phyloP scores from a whole-genome alignment of 2,888 invertebrate species.

The Xylophagus ater region DNA sequence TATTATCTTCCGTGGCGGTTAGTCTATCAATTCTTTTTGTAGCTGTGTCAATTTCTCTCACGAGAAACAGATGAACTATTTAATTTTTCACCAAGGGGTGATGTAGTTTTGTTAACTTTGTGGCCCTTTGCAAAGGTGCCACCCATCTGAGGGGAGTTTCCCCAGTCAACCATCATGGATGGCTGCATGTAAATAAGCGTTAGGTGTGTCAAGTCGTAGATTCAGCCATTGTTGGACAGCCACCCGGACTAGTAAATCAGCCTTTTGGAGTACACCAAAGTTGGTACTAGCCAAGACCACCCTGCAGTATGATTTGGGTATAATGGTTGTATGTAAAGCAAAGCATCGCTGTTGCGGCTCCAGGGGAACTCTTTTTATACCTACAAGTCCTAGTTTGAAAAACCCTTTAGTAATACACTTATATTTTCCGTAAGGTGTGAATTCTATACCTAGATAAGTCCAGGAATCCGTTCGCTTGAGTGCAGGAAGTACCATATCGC shows the following conservation, averaged over 20 bases:
- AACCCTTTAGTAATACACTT: too few relatives aligned
- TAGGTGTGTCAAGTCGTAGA: background rate
- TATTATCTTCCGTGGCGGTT: too few relatives aligned
- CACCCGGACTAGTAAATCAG: background rate
- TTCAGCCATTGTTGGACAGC: background rate
- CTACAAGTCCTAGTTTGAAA: background rate
- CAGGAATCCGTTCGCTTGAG: background rate
- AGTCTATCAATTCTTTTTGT: too few relatives aligned
- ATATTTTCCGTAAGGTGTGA: background rate
- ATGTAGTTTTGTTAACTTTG: too few relatives aligned
- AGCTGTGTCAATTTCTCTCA: too few relatives aligned
- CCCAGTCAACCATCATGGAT: background rate
- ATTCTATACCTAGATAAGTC: background rate
- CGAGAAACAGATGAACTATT: too few relatives aligned
- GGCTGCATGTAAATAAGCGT: conserved; percentile 1
- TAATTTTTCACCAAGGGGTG: too few relatives aligned
- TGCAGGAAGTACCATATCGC: background rate
- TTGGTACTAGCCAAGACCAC: background rate
- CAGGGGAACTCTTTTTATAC: background rate
- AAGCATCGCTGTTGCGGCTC: background rate
- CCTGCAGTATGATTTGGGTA: background rate
- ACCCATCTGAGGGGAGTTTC: too few relatives aligned
- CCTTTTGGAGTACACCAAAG: background rate
- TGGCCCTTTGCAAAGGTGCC: too few relatives aligned
- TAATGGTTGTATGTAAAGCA: background rate